Conservation (phyloP, 2,113 vertebrate genomes). For the Megaptera novaeangliae region DNA sequence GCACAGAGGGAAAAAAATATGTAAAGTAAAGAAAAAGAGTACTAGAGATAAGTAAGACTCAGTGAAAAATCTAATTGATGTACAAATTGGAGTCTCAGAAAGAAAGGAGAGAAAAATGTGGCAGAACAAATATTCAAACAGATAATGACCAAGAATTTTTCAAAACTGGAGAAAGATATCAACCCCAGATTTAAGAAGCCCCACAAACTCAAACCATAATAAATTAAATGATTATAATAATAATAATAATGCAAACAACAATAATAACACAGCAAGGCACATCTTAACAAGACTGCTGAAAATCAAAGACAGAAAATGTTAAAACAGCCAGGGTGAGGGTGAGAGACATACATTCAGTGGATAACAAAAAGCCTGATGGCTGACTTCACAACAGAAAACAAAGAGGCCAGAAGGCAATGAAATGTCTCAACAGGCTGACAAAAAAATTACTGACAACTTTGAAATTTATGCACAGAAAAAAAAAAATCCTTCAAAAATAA, state of each 20-base stretch:
- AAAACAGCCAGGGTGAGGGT: background rate
- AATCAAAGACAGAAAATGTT: background rate
- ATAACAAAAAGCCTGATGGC: background rate
- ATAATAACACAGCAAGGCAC: background rate
- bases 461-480: background rate
- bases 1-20: background rate
- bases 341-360: background rate
- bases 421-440: background rate
- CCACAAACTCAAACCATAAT: background rate
- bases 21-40: background rate
- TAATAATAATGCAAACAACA: background rate
- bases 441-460: background rate
- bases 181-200: background rate
- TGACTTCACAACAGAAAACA: background rate
- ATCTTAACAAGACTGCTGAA: background rate
- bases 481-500: background rate
- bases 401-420: background rate
- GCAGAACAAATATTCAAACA: background rate
- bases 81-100: background rate
- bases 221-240: background rate
- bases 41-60: background rate
- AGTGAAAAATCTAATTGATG: background rate
- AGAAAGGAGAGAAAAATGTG: background rate
- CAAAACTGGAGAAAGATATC: background rate
- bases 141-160: background rate